Evolutionary conservation across 2,888 invertebrate species (phyloP), one percentile per base, ranked within the genome.

Genomic region (Meteorus colon): DNA sequence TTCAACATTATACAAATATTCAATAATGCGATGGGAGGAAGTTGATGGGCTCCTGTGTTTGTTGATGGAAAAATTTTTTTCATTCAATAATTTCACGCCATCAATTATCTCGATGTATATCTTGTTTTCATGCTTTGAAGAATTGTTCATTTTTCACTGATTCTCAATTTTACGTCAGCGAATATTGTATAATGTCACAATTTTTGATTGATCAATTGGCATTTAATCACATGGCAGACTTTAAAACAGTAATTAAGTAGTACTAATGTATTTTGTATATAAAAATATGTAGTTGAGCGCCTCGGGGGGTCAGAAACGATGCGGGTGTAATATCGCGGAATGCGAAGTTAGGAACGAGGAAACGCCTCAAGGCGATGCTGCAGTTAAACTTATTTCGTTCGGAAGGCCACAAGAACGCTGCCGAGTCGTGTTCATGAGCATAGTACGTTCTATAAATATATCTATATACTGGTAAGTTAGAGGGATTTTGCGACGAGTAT

Each of bases 341-440:
- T 81, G 81, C 79, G n/a, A 80, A 81, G 76, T 79, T 75, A 76
- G 78, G 80, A 81, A 81, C 77, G 79, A 81, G 82, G 81, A 82
- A 82, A 81, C 77, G 78, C 78, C 79, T 72, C 69, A 71, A 41
- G 45, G 70, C n/a, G 77, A 19, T 55, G 55, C 55, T 19, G 74
- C 77, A 76, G 78, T 81, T 81, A 77, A 66, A 81, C 78, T 81
- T 79, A 80, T 80, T 80, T 80, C 75, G 77, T 76, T 74, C 76
- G 73, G 71, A 75, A 77, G 67, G 45, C 75, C 73, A 68, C 74
- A 75, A 51, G 34, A 66, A 71, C 69, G 55, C 68, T 59, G 31
- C 34, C 48, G 62, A 34, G 69, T 69, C 65, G 62, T 59, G 65
- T 65, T 34, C 65, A 65, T 65, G 65, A 37, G 8, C 34, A 34